Percentiles rank a stretch among this genome's conserved stretches.
Evolutionary conservation across 1,140 invertebrate species (phyloP).

Genomic region (Gerris buenoi): DNA sequence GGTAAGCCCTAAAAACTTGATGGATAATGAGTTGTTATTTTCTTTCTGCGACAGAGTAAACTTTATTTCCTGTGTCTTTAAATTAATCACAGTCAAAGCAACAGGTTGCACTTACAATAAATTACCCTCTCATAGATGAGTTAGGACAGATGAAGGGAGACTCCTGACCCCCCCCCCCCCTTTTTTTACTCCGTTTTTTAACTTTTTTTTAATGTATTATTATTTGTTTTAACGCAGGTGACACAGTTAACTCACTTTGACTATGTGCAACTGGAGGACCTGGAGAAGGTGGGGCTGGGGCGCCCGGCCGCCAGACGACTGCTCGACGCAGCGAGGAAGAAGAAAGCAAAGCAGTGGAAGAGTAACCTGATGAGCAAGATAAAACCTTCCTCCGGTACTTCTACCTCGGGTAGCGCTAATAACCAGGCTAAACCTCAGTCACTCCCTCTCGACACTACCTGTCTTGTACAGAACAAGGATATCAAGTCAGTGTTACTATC

Average conservation of each 20-base stretch:
- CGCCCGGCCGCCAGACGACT: slow-evolving; percentile 78
- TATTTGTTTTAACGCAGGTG: slow-evolving; percentile 36
- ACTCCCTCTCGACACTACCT: slow-evolving; percentile 42
- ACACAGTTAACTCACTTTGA: slow-evolving; percentile 86
- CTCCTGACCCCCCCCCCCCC: too few relatives aligned
- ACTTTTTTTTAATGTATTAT: too few relatives aligned
- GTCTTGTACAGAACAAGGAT: slow-evolving; percentile 77
- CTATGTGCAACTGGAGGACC: slow-evolving; percentile 81
- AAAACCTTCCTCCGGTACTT: slow-evolving; percentile 38
- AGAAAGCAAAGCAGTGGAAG: slow-evolving; percentile 60
- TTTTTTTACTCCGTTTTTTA: too few relatives aligned
- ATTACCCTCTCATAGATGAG: too few relatives aligned
- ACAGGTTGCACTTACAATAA: too few relatives aligned
- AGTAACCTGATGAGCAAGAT: slow-evolving; percentile 75
- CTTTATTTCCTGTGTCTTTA: too few relatives aligned
- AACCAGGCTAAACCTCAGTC: slow-evolving; percentile 25
- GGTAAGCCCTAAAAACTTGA: too few relatives aligned
- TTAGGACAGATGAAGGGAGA: too few relatives aligned
- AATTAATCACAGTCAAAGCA: too few relatives aligned
- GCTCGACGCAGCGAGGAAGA: slow-evolving; percentile 82
- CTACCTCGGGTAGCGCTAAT: slow-evolving; percentile 17
- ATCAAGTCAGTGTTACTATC: too few relatives aligned
- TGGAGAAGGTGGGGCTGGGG: slow-evolving; percentile 86
- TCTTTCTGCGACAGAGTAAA: too few relatives aligned
- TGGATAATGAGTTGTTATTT: too few relatives aligned